phyloP scores from a whole-genome alignment of 2,797 vertebrate species.

The Oreochromis mossambicus region DNA sequence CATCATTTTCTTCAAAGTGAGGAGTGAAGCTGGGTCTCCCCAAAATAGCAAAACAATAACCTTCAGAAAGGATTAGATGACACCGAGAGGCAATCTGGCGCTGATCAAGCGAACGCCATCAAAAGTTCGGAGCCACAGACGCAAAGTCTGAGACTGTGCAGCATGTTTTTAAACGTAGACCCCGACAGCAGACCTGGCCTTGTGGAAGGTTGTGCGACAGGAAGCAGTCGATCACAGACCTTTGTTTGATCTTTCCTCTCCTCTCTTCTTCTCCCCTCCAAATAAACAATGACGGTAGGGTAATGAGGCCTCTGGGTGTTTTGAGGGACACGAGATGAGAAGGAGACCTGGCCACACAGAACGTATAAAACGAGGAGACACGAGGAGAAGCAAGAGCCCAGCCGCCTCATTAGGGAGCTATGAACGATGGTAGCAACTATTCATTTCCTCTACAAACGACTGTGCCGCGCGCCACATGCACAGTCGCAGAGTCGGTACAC shows the following conservation, averaged over 20 bases:
- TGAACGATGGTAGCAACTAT: constrained; percentile 53
- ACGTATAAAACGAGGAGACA: constrained; percentile 45
- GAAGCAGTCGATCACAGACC: constrained; percentile 59
- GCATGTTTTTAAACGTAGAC: constrained; percentile 13
- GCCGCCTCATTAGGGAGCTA: constrained; percentile 65
- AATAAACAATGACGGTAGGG: constrained; percentile 66
- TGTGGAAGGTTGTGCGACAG: constrained; percentile 43
- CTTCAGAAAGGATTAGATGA: constrained; percentile 55
- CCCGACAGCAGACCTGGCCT: constrained; percentile 35
- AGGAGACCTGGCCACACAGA: constrained; percentile 61
- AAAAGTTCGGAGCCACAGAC: constrained; percentile 15
- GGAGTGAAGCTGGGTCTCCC: constrained; percentile 11
- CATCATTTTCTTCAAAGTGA: constrained; percentile 52
- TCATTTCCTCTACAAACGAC: constrained; percentile 64
- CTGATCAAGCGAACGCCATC: constrained; percentile 56
- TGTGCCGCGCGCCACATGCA: neutral
- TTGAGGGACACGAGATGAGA: constrained; percentile 59
- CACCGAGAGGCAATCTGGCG: constrained; percentile 47
- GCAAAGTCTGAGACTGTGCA: neutral
- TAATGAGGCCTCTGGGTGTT: constrained; percentile 71
- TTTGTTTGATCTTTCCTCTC: constrained; percentile 55
- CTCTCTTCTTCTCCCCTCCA: constrained; percentile 45
- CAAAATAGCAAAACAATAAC: constrained; percentile 60
- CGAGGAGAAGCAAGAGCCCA: constrained; percentile 37
- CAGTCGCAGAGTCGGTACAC: neutral